Evolutionary conservation across 2,888 invertebrate genomes (phyloP).

Genomic region (Drosophila hamatofila): DNA sequence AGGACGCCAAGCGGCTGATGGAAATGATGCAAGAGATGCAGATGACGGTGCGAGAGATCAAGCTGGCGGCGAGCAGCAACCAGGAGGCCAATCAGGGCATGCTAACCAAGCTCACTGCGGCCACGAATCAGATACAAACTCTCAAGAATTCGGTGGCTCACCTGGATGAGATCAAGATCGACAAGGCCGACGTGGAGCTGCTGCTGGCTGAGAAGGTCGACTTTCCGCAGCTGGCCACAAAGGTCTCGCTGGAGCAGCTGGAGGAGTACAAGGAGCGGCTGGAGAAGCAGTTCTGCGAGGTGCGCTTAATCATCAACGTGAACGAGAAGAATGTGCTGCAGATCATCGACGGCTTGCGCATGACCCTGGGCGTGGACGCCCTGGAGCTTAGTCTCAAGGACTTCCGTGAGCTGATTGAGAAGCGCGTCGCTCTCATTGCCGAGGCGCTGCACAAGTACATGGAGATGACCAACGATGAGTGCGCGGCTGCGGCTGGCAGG

Average conservation of each 20-base stretch:
- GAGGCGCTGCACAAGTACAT: constrained; percentile 77
- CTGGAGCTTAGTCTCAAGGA: constrained; percentile 89
- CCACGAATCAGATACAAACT: constrained; percentile 33
- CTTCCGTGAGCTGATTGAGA: constrained; percentile 89
- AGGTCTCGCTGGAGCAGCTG: constrained; percentile 91
- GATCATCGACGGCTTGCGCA: constrained; percentile 88
- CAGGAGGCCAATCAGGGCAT: constrained; percentile 55
- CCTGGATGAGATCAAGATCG: constrained; percentile 89
- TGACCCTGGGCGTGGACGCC: constrained; percentile 87
- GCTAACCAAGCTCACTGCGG: constrained; percentile 33
- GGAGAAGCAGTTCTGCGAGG: constrained; percentile 78
- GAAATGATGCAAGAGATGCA: constrained; percentile 65
- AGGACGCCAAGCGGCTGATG: constrained; percentile 69
- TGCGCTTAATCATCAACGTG: constrained; percentile 65
- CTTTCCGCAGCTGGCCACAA: constrained; percentile 88
- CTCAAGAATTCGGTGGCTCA: constrained; percentile 61
- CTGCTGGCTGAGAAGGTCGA: constrained; percentile 92
- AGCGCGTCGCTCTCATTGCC: constrained; percentile 76
- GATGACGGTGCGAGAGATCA: constrained; percentile 62
- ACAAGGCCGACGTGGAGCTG: constrained; percentile 90
- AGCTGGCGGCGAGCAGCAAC: constrained; percentile 30
- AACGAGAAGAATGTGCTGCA: constrained; percentile 78
- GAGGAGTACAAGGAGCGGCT: constrained; percentile 86
- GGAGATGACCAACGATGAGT: constrained; percentile 83
- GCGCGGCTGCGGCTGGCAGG: constrained; percentile 91